Evolutionary conservation across 1,140 invertebrate genomes (phyloP).

Genomic region (Acromyrmex heyeri): DNA sequence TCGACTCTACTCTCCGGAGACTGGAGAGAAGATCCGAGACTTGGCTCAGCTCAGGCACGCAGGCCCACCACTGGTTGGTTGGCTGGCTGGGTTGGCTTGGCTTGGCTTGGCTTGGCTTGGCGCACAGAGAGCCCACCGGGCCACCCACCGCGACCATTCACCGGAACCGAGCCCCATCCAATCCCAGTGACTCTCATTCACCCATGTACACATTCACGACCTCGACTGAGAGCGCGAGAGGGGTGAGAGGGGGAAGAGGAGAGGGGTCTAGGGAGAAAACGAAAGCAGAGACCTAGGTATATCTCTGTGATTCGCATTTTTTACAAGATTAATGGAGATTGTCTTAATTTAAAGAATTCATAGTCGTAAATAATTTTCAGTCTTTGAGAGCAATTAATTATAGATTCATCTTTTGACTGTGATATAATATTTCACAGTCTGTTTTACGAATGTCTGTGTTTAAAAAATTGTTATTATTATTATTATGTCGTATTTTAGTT

Average conservation of each 20-base stretch:
- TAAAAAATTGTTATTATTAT: too few species aligned
- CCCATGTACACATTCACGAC: background rate
- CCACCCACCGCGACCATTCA: slow-evolving; percentile 87
- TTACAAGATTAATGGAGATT: background rate
- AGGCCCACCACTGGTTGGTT: slow-evolving; percentile 81
- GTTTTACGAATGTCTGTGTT: too few species aligned
- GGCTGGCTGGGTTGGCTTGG: slow-evolving; percentile 76
- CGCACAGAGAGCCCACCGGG: slow-evolving; percentile 84
- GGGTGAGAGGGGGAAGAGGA: background rate
- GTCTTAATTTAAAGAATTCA: background rate
- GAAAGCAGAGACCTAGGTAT: background rate
- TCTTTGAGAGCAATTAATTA: too few species aligned
- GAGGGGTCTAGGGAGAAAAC: background rate
- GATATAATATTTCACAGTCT: too few species aligned
- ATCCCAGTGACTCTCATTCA: slow-evolving; percentile 84
- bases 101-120: slow-evolving; percentile 78
- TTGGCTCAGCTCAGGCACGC: slow-evolving; percentile 78
- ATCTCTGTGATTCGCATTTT: background rate
- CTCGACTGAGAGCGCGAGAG: background rate
- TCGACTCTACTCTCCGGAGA: slow-evolving; percentile 19
- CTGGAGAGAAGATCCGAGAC: slow-evolving; percentile 71
- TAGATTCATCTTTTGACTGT: too few species aligned
- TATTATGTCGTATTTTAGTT: too few species aligned
- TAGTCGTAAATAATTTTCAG: too few species aligned
- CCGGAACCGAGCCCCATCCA: slow-evolving; percentile 86